phyloP scores from a whole-genome alignment of 2,113 vertebrate genomes.

The Hydrochoerus hydrochaeris region DNA sequence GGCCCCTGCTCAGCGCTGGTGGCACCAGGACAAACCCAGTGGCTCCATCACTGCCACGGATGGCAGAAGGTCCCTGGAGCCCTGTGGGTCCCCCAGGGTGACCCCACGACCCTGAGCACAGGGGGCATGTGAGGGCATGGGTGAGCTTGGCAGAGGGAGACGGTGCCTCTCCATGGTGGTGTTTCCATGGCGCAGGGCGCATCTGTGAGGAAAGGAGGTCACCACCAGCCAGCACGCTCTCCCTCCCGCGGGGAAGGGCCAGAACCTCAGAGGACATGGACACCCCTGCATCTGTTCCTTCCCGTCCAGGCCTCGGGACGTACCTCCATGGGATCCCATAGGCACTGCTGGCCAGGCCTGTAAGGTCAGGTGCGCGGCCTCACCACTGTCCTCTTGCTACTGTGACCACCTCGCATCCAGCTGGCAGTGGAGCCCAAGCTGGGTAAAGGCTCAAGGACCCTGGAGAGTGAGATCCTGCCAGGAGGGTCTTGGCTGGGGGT shows the following conservation, averaged over 20 bases:
- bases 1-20: neutral
- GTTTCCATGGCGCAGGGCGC: fast-evolving
- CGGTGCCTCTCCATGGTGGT: neutral
- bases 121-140: neutral
- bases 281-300: too few species aligned
- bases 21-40: neutral
- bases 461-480: neutral
- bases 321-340: too few species aligned
- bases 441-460: neutral
- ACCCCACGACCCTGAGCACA: neutral
- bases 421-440: neutral
- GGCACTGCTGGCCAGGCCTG: neutral
- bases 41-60: neutral
- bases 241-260: neutral
- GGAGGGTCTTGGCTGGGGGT: neutral
- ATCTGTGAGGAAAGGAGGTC: neutral
- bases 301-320: too few species aligned
- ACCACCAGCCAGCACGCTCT: neutral
- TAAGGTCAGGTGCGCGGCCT: neutral
- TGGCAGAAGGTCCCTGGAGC: neutral
- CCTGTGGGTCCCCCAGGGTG: neutral
- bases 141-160: neutral
- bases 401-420: neutral
- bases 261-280: neutral
- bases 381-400: neutral